Evolutionary conservation across 1,140 invertebrate genomes (phyloP), one percentile per base, ranked within the genome.

Genomic region (Drosophila ohnishii): DNA sequence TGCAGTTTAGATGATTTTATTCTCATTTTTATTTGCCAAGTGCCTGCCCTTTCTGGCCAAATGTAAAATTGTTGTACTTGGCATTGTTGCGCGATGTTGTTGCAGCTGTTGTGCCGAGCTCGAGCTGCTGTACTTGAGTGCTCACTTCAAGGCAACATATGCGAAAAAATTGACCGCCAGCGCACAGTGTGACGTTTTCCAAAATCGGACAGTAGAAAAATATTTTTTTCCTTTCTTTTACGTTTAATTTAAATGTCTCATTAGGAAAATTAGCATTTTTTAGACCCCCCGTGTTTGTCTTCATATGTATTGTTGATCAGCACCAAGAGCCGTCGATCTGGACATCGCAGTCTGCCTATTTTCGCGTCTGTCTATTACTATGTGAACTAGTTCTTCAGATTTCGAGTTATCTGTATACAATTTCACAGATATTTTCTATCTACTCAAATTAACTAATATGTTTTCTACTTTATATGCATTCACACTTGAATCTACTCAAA

Each of bases 131-230:
- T 62, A 71, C 80, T 83, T 69, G 76, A 84, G 72, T 65, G 75
- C 62, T 62, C 73, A 80, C 78, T 84, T 85, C 65, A 74, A 50
- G 57, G 55, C 80, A 79, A 73, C 75, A 83, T 83, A 87, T 86
- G 84, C 75, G 75, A 59, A 87, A 78, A 85, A 86, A 80, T 88
- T 88, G 79, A 87, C 79, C 83, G 66, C 74, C 45, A 70, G 48
- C 16, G 34, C 19, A 55, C 51, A 55, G 34, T 55, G 51, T n/a
- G 11, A 3, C 32, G 32, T 3, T 8, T 25, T 25, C 8, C 2
- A n/a, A 55, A 10, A 37, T n/a, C 2, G 5, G n/a, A 5, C 8
- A 10, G 13, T 14, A 4, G n/a, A 37, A 22, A 22, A 8, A 35
- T 22, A 19, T 5, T 2, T 9, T 10, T 0, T 37, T 34, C 10